Conservation (phyloP, 2,888 invertebrate species). For the Anarsia innoxiella region DNA sequence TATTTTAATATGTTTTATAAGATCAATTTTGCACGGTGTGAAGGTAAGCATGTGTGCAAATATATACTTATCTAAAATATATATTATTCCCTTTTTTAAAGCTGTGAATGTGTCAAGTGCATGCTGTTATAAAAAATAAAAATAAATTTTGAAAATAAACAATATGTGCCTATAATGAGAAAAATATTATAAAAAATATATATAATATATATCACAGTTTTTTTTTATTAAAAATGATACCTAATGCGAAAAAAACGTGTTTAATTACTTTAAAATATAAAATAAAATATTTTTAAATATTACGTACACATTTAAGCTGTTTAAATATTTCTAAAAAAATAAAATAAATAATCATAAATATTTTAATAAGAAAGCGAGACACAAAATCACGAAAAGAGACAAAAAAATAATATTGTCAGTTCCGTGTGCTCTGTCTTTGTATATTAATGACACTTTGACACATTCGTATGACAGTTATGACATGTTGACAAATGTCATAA, state of each 20-base stretch:
- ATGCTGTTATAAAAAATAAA: constrained; percentile 24
- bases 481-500: no score
- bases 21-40: no score
- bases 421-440: constrained; percentile 39
- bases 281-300: constrained; percentile 6
- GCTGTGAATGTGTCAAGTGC: constrained; percentile 49
- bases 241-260: constrained; percentile 18
- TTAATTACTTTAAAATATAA: no score
- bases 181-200: constrained; percentile 9
- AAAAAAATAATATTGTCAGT: constrained; percentile 3
- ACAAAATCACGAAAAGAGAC: constrained; percentile 12
- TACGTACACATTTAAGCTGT: constrained; percentile 25
- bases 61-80: no score
- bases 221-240: constrained; percentile 16
- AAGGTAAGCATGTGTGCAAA: no score
- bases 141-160: constrained; percentile 21
- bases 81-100: constrained; percentile 1
- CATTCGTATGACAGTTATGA: no score
- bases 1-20: not conserved
- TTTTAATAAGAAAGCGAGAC: constrained; percentile 7
- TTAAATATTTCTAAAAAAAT: constrained; percentile 23
- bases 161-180: constrained; percentile 25
- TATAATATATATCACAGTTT: not conserved
- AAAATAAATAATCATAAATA: constrained; percentile 16
- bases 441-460: no score